Evolutionary conservation across 30 jellyfish, hydroid and myxozoan species (phyloP).

Genomic region (Pseudorhiza aurosa): DNA sequence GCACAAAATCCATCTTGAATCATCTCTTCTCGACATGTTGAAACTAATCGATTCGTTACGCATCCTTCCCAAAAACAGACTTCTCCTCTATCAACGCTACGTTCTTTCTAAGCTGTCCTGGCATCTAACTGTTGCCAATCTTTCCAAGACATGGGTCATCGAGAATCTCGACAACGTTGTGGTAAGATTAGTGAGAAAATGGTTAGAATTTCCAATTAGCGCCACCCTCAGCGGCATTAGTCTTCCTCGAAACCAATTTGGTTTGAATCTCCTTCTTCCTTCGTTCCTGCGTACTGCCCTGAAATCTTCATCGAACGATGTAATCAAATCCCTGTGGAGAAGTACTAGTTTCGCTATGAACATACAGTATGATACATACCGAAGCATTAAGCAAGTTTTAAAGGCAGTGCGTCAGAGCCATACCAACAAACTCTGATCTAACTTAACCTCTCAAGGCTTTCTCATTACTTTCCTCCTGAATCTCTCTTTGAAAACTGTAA

Average conservation of each 20-base stretch:
- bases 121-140: slow-evolving; percentile 21
- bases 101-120: slow-evolving; percentile 15
- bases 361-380: slow-evolving; percentile 26
- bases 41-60: slow-evolving; percentile 9
- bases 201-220: slow-evolving; percentile 5
- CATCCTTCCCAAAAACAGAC: slow-evolving; percentile 18
- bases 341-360: slow-evolving; percentile 22
- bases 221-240: slow-evolving; percentile 23
- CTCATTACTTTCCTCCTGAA: not conserved
- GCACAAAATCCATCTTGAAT: slow-evolving; percentile 10
- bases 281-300: slow-evolving; percentile 12
- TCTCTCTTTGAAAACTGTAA: not conserved
- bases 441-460: slow-evolving; percentile 31
- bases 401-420: slow-evolving; percentile 22
- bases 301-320: slow-evolving; percentile 23
- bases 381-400: slow-evolving; percentile 25
- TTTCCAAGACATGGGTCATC: slow-evolving; percentile 13
- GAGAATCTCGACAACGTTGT: slow-evolving; percentile 17
- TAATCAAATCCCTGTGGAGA: slow-evolving; percentile 11
- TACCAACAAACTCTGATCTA: slow-evolving; percentile 5
- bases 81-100: not conserved
- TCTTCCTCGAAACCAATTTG: slow-evolving; percentile 15
- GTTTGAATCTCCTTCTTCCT: slow-evolving; percentile 7
- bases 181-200: not conserved
- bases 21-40: slow-evolving; percentile 14